These are phyloP conservation scores for Euzetes globulus DNA, from an alignment of 2,888 invertebrate genomes.

Conservation along the genomic window DNA sequence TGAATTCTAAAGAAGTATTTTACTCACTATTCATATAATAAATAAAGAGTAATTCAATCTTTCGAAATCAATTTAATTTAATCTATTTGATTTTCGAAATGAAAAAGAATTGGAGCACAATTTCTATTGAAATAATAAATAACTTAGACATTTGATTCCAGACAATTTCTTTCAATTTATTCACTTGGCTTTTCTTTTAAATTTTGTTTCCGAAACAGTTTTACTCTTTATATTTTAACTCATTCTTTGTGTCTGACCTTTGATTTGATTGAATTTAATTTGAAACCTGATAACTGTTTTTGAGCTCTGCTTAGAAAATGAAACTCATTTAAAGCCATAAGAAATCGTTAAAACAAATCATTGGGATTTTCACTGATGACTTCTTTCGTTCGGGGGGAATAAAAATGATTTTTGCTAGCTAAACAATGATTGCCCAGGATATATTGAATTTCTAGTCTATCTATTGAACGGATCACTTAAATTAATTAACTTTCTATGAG, in stretches of 20 bases:
- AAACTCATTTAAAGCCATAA: background rate
- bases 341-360: background rate
- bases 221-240: no score
- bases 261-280: background rate
- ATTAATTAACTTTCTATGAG: constrained; percentile 14
- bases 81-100: background rate
- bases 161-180: background rate
- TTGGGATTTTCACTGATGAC: background rate
- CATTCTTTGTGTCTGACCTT: background rate
- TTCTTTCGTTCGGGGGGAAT: no score
- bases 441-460: background rate
- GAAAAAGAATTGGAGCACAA: background rate
- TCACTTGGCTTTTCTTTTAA: background rate
- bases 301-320: background rate
- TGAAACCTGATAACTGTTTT: constrained; percentile 1
- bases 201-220: background rate
- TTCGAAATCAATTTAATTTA: constrained; percentile 4
- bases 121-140: background rate
- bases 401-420: no score
- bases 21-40: background rate
- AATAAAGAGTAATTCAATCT: constrained; percentile 12
- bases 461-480: constrained; percentile 2
- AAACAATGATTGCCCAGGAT: background rate
- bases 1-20: background rate
- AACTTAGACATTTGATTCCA: background rate